Conservation (phyloP, 1,140 invertebrate species). For the Pogonomyrmex barbatus region DNA sequence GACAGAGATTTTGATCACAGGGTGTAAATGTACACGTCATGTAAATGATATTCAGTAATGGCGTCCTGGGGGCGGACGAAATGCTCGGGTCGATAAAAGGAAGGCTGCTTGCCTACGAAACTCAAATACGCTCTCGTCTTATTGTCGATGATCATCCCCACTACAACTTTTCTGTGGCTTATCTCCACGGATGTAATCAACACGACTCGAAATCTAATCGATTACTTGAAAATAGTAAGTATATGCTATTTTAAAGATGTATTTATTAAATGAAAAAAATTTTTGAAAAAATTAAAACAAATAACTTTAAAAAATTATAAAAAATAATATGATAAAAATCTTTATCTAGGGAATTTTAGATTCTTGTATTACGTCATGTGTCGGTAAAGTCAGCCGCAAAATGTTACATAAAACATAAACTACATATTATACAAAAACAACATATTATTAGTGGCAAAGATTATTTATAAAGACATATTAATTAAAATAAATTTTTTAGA, state of each 20-base stretch:
- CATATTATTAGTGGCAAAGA: neutral
- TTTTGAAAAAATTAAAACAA: neutral
- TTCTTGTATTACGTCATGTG: conserved; percentile 20
- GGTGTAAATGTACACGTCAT: conserved; percentile 32
- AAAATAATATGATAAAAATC: neutral
- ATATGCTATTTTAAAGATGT: neutral
- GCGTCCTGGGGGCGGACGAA: conserved; percentile 76
- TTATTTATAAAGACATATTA: conserved; percentile 1
- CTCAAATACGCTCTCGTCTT: conserved; percentile 70
- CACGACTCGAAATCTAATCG: neutral
- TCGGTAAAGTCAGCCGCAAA: conserved; percentile 29
- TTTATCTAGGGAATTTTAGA: conserved; percentile 34
- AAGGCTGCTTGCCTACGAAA: conserved; percentile 77
- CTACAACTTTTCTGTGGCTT: conserved; percentile 53
- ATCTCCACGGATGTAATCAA: conserved; percentile 69
- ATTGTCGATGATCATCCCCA: conserved; percentile 60
- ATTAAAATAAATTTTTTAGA: neutral
- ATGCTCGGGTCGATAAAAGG: conserved; percentile 82
- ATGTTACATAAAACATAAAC: neutral
- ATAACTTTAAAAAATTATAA: neutral
- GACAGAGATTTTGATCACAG: conserved; percentile 52
- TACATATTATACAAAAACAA: neutral
- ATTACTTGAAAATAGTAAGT: conserved; percentile 22
- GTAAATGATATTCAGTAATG: conserved; percentile 75
- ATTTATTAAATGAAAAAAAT: neutral